Evolutionary conservation across 2,113 vertebrate species (phyloP).

Genomic region (Etia nguti): DNA sequence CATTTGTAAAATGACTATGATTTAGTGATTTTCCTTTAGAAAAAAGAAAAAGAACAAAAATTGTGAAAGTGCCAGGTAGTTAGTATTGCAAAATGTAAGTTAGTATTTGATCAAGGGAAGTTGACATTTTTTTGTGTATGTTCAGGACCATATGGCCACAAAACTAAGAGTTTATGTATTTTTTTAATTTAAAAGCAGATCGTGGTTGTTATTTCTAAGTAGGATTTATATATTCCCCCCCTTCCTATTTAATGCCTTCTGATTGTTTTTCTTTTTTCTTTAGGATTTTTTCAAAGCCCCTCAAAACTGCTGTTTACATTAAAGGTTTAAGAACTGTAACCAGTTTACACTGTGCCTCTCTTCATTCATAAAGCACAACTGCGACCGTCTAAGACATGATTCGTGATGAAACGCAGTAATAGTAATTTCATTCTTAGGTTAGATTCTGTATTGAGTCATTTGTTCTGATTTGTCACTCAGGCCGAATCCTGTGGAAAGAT

Average conservation of each 20-base stretch:
- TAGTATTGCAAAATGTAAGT: constrained; percentile 48
- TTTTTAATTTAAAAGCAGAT: constrained; percentile 67
- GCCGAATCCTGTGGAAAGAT: neutral
- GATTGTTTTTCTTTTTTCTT: constrained; percentile 62
- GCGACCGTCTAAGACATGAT: neutral
- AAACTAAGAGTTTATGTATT: constrained; percentile 56
- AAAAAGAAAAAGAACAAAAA: neutral
- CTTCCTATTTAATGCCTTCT: constrained; percentile 66
- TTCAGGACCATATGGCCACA: constrained; percentile 51
- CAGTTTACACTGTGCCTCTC: neutral
- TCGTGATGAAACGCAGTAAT: neutral
- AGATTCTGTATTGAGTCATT: neutral
- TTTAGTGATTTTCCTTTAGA: constrained; percentile 46
- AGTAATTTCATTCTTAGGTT: neutral
- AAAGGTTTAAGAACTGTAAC: constrained; percentile 64
- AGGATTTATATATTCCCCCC: constrained; percentile 62
- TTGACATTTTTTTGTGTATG: constrained; percentile 26
- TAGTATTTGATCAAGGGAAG: constrained; percentile 51
- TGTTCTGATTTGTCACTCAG: neutral
- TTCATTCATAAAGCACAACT: neutral
- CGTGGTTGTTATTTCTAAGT: constrained; percentile 59
- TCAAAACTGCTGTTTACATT: constrained; percentile 80
- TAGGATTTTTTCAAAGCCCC: constrained; percentile 65
- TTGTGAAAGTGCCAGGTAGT: constrained; percentile 66
- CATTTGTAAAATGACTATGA: constrained; percentile 58